Conservation (phyloP, 2,797 vertebrate genomes). For the Benthosema pterotum region DNA sequence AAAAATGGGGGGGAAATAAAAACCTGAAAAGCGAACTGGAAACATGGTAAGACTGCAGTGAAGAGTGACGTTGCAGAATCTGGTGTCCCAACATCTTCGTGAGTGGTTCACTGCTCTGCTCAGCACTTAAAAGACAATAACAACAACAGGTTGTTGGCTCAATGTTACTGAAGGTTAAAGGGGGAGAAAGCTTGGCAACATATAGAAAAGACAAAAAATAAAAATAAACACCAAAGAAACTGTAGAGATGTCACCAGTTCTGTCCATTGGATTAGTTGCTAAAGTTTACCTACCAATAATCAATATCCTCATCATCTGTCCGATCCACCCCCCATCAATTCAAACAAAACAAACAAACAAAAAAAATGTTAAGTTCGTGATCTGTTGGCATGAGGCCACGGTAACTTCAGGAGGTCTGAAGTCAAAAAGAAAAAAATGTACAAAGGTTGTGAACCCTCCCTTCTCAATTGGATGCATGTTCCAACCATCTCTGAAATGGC, state of each 20-base stretch:
- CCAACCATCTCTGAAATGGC: slow-evolving; percentile 49
- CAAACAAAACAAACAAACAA: slow-evolving; percentile 42
- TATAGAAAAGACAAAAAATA: slow-evolving; percentile 40
- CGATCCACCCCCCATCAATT: slow-evolving; percentile 26
- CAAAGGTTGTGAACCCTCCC: slow-evolving; percentile 12
- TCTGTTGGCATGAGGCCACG: slow-evolving; percentile 72
- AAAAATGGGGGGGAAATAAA: slow-evolving; percentile 15
- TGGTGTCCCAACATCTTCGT: slow-evolving; percentile 19
- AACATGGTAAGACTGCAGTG: slow-evolving; percentile 56
- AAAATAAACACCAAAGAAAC: slow-evolving; percentile 61
- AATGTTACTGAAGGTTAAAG: slow-evolving; percentile 53
- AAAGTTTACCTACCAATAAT: slow-evolving; percentile 48
- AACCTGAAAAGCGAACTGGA: slow-evolving; percentile 50
- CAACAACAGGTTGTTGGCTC: slow-evolving; percentile 51
- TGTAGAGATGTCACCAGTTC: slow-evolving; percentile 54
- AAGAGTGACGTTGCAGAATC: slow-evolving; percentile 31
- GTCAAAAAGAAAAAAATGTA: slow-evolving; percentile 21
- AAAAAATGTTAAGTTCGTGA: slow-evolving; percentile 65
- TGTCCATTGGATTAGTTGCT: slow-evolving; percentile 63
- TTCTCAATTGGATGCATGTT: slow-evolving; percentile 11
- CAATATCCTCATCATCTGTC: slow-evolving; percentile 21
- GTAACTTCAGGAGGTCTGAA: slow-evolving; percentile 33
- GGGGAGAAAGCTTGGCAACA: slow-evolving; percentile 69
- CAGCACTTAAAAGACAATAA: slow-evolving; percentile 12
- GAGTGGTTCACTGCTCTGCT: slow-evolving; percentile 34